Percentiles rank a stretch among this genome's conserved stretches.
Evolutionary conservation across 2,797 vertebrate species (phyloP).

Genomic region (Hirundo rustica): DNA sequence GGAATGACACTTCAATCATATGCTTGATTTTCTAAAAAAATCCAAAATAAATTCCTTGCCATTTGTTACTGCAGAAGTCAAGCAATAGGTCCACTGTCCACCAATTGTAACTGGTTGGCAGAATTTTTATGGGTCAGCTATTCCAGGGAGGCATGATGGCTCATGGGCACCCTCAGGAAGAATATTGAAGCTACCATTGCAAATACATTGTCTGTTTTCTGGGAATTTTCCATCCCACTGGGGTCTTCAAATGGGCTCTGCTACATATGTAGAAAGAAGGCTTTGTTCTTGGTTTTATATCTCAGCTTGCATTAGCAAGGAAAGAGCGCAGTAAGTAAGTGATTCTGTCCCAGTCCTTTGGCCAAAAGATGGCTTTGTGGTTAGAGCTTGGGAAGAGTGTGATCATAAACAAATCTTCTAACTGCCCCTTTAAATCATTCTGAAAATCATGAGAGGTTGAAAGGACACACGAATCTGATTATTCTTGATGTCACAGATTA

Average conservation of each 20-base stretch:
- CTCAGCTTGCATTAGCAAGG: not conserved
- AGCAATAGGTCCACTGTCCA: not conserved
- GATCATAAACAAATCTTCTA: not conserved
- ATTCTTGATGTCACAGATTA: not conserved
- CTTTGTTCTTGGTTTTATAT: not conserved
- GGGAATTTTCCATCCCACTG: not conserved
- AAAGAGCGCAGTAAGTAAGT: not conserved
- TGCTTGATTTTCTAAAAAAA: not conserved
- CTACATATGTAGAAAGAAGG: not conserved
- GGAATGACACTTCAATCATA: not conserved
- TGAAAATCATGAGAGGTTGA: not conserved
- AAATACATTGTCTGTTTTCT: not conserved
- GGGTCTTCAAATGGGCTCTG: not conserved
- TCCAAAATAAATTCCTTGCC: not conserved
- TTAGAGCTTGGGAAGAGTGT: not conserved
- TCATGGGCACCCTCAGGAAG: not conserved
- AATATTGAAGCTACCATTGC: not conserved
- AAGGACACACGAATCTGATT: not conserved
- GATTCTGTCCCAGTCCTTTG: not conserved
- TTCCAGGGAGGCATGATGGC: not conserved
- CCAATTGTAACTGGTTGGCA: not conserved
- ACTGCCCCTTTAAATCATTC: not conserved
- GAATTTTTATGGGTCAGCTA: not conserved
- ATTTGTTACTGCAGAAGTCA: not conserved
- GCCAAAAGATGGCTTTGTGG: not conserved